These are phyloP conservation scores for Geotrupes spiniger DNA, from an alignment of 2,888 invertebrate genomes.

Conservation along the genomic window DNA sequence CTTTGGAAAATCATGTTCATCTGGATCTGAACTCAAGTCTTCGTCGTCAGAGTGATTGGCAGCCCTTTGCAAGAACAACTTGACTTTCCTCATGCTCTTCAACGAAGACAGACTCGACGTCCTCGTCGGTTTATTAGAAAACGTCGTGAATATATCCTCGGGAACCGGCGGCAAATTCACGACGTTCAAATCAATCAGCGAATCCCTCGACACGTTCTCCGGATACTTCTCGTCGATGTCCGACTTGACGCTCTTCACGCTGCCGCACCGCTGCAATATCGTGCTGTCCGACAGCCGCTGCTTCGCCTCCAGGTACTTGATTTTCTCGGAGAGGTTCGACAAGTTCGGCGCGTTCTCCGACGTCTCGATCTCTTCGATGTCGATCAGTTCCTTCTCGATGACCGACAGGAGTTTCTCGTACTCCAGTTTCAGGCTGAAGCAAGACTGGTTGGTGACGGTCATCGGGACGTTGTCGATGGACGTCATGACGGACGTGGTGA, in stretches of 20 bases:
- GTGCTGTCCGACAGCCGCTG: slow-evolving; percentile 28
- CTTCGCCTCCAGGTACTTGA: slow-evolving; percentile 41
- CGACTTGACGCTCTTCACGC: slow-evolving; percentile 44
- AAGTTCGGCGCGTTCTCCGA: slow-evolving; percentile 30
- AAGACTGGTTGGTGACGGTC: slow-evolving; percentile 25
- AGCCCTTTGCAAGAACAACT: slow-evolving; percentile 49
- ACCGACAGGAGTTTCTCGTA: slow-evolving; percentile 43
- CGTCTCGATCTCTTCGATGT: slow-evolving; percentile 40
- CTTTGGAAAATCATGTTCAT: slow-evolving; percentile 38
- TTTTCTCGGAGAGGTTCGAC: slow-evolving; percentile 42
- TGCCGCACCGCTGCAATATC: slow-evolving; percentile 24
- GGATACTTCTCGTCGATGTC: slow-evolving; percentile 53
- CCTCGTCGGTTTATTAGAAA: slow-evolving; percentile 45
- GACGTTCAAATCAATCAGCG: slow-evolving; percentile 49
- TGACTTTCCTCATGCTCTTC: slow-evolving; percentile 51
- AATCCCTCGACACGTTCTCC: slow-evolving; percentile 50
- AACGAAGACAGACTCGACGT: slow-evolving; percentile 51
- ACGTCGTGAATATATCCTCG: slow-evolving; percentile 50
- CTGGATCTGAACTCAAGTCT: slow-evolving; percentile 46
- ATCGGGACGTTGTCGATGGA: slow-evolving; percentile 31
- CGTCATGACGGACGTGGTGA: slow-evolving; percentile 34
- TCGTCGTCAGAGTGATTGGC: slow-evolving; percentile 48
- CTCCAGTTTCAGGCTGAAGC: slow-evolving; percentile 36
- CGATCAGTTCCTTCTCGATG: slow-evolving; percentile 44
- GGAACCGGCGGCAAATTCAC: slow-evolving; percentile 51